A percentile compares a stretch with the other conserved stretches of the same genome.
Evolutionary conservation across 1,140 invertebrate genomes (phyloP).

Genomic region (Coelopa frigida): DNA sequence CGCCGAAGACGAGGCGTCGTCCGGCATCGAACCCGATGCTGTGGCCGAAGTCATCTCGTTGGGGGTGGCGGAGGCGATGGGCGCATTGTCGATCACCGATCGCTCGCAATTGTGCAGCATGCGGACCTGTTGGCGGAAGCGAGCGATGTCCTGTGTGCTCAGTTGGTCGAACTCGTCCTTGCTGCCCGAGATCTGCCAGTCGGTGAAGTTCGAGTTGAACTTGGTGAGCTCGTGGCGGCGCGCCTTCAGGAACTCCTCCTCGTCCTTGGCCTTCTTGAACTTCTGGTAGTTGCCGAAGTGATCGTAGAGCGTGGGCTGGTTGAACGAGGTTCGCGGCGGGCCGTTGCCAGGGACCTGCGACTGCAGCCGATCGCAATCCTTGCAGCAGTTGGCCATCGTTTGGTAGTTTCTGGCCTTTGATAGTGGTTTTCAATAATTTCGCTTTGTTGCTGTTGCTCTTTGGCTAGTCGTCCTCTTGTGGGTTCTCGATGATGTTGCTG

Average conservation of each 20-base stretch:
- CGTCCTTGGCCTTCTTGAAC: conserved; percentile 11
- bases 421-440: too few relatives aligned
- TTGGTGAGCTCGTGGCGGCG: conserved; percentile 9
- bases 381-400: conserved; percentile 10
- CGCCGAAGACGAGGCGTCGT: too few relatives aligned
- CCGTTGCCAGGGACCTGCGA: conserved; percentile 2
- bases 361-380: conserved; percentile 15
- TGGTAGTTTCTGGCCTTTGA: too few relatives aligned
- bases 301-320: conserved; percentile 15
- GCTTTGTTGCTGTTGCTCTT: too few relatives aligned
- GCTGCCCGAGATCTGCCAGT: neutral
- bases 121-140: conserved; percentile 9
- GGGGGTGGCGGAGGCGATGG: neutral
- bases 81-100: neutral
- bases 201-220: conserved; percentile 10
- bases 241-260: neutral
- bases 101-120: conserved; percentile 8
- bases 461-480: too few relatives aligned
- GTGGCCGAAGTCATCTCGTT: neutral
- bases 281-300: conserved; percentile 9
- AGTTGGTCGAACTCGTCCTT: conserved; percentile 12
- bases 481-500: too few relatives aligned
- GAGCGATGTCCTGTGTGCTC: conserved; percentile 10
- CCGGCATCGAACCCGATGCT: too few relatives aligned
- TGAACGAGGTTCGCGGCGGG: conserved; percentile 4